Evolutionary conservation across 2,797 vertebrate species (phyloP).

Genomic region (Falco novaeseelandiae): DNA sequence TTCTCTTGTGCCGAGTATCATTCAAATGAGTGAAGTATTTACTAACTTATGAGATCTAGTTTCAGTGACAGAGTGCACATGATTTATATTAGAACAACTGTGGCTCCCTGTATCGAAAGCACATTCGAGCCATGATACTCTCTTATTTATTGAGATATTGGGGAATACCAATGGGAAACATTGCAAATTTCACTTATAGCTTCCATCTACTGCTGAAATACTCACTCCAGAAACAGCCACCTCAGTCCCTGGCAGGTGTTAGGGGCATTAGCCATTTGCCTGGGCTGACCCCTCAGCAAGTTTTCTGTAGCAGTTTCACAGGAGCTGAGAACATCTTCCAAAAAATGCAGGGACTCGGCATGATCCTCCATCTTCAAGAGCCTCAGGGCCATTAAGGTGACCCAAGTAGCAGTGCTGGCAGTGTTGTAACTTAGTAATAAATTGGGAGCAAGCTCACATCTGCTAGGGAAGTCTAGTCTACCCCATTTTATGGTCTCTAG

Average conservation of each 20-base stretch:
- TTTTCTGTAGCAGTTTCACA: neutral
- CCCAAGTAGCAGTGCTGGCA: neutral
- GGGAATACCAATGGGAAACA: neutral
- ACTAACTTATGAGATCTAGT: neutral
- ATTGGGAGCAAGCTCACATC: neutral
- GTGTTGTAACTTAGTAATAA: constrained; percentile 47
- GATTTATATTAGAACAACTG: constrained; percentile 6
- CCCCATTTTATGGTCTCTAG: constrained; percentile 12
- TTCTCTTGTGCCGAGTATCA: neutral
- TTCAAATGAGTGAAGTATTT: neutral
- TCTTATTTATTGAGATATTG: neutral
- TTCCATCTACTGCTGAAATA: neutral
- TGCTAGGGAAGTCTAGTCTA: constrained; percentile 23
- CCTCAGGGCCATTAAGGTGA: neutral
- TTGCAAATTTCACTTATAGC: neutral
- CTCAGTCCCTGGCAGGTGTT: neutral
- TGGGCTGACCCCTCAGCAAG: neutral
- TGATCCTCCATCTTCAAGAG: neutral
- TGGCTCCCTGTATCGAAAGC: neutral
- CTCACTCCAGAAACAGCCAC: neutral
- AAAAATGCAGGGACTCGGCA: neutral
- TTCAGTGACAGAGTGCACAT: neutral
- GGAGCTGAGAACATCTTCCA: neutral
- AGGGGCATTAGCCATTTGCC: neutral
- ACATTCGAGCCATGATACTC: neutral